Base-by-base conservation (phyloP, 2,888 invertebrate genomes). In the Oscheius sp. region DNA sequence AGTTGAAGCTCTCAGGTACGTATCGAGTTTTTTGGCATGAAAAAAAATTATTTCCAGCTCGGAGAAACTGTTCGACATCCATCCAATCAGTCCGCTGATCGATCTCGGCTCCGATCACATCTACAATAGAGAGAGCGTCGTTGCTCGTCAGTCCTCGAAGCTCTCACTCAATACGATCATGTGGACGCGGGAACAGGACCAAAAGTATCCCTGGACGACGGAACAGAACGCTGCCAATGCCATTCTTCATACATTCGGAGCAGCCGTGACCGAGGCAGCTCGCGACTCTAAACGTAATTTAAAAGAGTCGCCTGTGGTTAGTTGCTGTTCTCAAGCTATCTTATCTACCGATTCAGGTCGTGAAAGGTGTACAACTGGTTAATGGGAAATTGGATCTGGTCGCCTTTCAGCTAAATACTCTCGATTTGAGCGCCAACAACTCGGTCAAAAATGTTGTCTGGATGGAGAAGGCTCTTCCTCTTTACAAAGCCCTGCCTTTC, bases 381-480 rank as follows among this genome's bases (percentile, higher is more conserved):
- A 81, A 87, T 70, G 88, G 88, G 4, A 76, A 80, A 55, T 62
- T 88, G 35, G 88, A 88, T 79, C 70, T 88, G 63, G 86, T 86
- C 11, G 85, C 85, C 13, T 75, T 88, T 47, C 88, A 88, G 70
- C 62, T 88, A 77, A 88, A 88, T 72, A 87, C 84, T 7, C 66
- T 87, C 51, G 88, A 93, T 93, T 55, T 81, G 57, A 74, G 76
- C 1, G 80, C 71, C 58, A 70, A 76, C 10, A 86, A 83, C 48
- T 65, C 74, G 7, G 74, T 79, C 48, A 88, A 87, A 66, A 88
- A 88, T 68, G 73, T 87, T 57, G 84, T 84, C 11, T 88, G 88
- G 88, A 66, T 85, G 13, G 85, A 88, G 63, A 86, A 85, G 82
- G 87, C 80, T 35, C 48, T 83, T 13, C 86, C 81, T 47, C 79